Percentiles rank a stretch among this genome's conserved stretches.
Conservation (phyloP, 2,888 invertebrate species). For the Abrostola triplasia region DNA sequence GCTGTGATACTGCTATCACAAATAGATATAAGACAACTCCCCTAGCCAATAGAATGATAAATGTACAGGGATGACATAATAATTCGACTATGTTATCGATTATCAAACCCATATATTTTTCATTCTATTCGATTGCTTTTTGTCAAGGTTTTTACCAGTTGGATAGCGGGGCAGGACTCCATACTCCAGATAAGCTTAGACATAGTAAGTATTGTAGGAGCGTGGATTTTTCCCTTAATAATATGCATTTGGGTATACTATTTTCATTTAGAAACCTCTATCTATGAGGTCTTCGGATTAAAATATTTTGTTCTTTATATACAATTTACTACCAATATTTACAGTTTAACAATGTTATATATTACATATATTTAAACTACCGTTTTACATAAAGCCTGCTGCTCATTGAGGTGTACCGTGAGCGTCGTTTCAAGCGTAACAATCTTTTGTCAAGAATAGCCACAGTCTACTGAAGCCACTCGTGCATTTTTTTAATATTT, state of each 20-base stretch:
- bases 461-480: neutral
- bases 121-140: no score
- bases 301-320: slow-evolving; percentile 51
- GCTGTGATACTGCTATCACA: no score
- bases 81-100: no score
- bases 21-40: no score
- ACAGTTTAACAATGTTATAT: slow-evolving; percentile 21
- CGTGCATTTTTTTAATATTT: neutral
- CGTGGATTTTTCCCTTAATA: no score
- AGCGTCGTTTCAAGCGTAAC: slow-evolving; percentile 14
- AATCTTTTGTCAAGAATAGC: slow-evolving; percentile 14
- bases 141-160: no score
- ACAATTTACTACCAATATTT: slow-evolving; percentile 38
- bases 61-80: no score
- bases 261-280: slow-evolving; percentile 8
- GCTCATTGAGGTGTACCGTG: slow-evolving; percentile 29
- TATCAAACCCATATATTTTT: no score
- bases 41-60: no score
- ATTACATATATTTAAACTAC: slow-evolving; percentile 15
- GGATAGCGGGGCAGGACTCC: no score
- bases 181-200: no score
- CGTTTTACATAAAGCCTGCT: slow-evolving; percentile 17
- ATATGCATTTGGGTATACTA: neutral
- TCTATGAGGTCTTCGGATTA: slow-evolving; percentile 18
- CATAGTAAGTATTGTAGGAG: no score